Evolutionary conservation across 2,888 invertebrate species (phyloP).

Genomic region (Nematopogon swammerdamellus): DNA sequence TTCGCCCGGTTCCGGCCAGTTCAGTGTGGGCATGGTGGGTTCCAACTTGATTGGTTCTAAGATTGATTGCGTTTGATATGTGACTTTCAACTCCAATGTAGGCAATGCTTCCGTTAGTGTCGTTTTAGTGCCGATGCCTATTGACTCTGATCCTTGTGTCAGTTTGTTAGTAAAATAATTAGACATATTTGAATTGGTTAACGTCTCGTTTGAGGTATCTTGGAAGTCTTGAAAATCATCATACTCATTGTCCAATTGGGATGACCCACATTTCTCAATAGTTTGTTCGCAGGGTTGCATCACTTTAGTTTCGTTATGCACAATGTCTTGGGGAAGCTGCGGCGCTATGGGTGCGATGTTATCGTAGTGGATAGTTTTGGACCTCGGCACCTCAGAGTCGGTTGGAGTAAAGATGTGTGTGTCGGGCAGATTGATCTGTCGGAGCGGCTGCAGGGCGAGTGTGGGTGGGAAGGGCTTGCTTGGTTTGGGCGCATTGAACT

Average conservation of each 20-base stretch:
- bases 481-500: background rate
- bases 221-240: conserved; percentile 45
- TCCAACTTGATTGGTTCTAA: conserved; percentile 44
- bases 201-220: conserved; percentile 22
- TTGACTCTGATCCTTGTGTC: too few species aligned
- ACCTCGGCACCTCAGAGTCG: conserved; percentile 48
- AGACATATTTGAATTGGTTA: too few species aligned
- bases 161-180: too few species aligned
- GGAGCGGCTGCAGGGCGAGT: conserved; percentile 36
- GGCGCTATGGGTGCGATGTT: conserved; percentile 7
- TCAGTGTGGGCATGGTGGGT: conserved; percentile 37
- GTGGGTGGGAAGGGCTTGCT: conserved; percentile 32
- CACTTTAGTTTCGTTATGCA: background rate
- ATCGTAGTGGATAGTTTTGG: conserved; percentile 49
- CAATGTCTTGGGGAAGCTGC: background rate
- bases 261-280: conserved; percentile 9
- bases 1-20: conserved; percentile 51
- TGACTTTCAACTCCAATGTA: too few species aligned
- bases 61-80: conserved; percentile 26
- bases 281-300: conserved; percentile 1
- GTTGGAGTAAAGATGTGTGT: conserved; percentile 52
- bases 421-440: conserved; percentile 48
- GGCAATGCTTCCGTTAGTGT: background rate
- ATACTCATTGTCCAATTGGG: conserved; percentile 18
- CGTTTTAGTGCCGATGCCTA: too few species aligned